phyloP scores from a whole-genome alignment of 2,797 vertebrate genomes.

The Ptychadena robeensis region DNA sequence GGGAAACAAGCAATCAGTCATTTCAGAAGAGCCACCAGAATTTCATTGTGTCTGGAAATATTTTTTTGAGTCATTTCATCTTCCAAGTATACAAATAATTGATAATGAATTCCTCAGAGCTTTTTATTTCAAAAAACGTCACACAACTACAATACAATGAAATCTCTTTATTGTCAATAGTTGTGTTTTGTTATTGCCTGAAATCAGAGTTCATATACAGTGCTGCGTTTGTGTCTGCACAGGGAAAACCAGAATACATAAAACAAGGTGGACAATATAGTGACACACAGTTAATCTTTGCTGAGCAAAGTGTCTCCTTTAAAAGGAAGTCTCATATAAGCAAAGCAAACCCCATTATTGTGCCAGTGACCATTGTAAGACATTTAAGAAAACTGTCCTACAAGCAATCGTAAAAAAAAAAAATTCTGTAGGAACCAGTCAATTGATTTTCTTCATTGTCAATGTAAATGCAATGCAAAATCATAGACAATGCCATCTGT shows the following conservation, averaged over 20 bases:
- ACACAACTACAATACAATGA: no score
- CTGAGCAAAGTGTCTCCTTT: slow-evolving; percentile 50
- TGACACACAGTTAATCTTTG: slow-evolving; percentile 36
- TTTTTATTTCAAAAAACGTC: no score
- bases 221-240: slow-evolving; percentile 32
- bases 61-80: no score
- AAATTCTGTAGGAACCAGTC: neutral
- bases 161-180: slow-evolving; percentile 23
- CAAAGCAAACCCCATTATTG: neutral
- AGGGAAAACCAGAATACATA: slow-evolving; percentile 36
- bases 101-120: no score
- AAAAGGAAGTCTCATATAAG: slow-evolving; percentile 38
- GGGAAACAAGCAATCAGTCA: no score
- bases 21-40: no score
- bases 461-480: neutral
- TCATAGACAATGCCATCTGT: neutral
- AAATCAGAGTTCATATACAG: slow-evolving; percentile 29
- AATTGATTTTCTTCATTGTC: neutral
- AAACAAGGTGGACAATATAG: slow-evolving; percentile 10
- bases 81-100: no score
- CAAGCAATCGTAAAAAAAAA: neutral
- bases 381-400: neutral
- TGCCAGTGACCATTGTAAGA: neutral
- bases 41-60: no score
- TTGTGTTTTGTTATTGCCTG: slow-evolving; percentile 41